Evolutionary conservation across 1,140 invertebrate species (phyloP), one percentile per base, ranked within the genome.

Genomic region (Danaus plexippus): DNA sequence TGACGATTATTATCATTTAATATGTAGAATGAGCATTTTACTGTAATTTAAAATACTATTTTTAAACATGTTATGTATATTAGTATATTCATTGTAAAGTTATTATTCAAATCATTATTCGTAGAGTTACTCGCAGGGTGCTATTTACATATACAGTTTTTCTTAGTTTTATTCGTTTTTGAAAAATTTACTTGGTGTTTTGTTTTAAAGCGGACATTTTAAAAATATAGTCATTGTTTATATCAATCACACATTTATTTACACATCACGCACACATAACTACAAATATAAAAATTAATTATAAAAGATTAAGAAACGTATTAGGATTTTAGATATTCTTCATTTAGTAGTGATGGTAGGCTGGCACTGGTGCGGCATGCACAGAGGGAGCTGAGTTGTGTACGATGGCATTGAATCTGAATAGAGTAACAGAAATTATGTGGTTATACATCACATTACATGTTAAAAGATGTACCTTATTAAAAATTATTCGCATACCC

Each of bases 361-460:
- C 61, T 9, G 65, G 67, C 9, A 61, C 56, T 1, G 69, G 68
- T 3, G 79, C 79, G 13, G 76, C 69, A 53, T 83, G 78, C 22
- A 65, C 63, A 13, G 63, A 65, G 54, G 46, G 79, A 53, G 61
- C 76, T 52, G 83, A 84, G 67, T 80, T 86, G 62, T 78, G 74
- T 9, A 86, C 83, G 41, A 84, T 63, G 15, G 83, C 83, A 66
- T 83, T 84, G 66, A 86, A 86, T 9, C 83, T 86, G 71, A 15
- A 64, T 32, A 32, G 22, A 32, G 22, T 32, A 72, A 47, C 45
- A 57, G 51, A 59, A 59, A 46, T 41, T 18, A 44, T 46, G 5
- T 22, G 3, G 5, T 43, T 43, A 45, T 11, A 7, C 2, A 12
- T 7, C 44, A 41, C 32, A 40, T 50, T 45, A 50, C 0, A 54